Conservation (phyloP, 1,140 invertebrate genomes). For the Palaemon carinicauda region DNA sequence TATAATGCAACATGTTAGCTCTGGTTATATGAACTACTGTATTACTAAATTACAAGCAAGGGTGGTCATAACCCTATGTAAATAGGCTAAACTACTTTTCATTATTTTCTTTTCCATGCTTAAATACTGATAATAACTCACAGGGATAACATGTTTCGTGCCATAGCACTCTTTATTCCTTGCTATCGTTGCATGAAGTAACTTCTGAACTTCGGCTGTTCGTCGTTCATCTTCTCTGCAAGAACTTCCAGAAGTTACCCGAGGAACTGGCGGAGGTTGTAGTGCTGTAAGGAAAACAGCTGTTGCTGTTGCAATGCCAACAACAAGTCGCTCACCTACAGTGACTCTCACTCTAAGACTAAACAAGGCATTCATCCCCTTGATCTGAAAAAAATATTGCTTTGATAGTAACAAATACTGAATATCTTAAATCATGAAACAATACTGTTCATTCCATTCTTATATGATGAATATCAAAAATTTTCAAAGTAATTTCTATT, state of each 20-base stretch:
- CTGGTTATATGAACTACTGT: too few relatives aligned
- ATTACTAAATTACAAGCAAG: too few relatives aligned
- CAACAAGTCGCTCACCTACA: conserved; percentile 86
- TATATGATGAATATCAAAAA: too few relatives aligned
- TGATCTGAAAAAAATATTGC: conserved; percentile 65
- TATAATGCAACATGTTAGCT: too few relatives aligned
- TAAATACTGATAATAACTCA: neutral
- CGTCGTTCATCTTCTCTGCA: conserved; percentile 49
- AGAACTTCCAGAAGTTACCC: conserved; percentile 41
- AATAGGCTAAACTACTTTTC: neutral
- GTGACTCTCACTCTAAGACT: conserved; percentile 74
- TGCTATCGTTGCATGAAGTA: conserved; percentile 74
- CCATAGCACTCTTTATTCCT: conserved; percentile 76
- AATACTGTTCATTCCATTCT: neutral
- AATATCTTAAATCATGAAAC: neutral
- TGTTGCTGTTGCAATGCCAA: conserved; percentile 88
- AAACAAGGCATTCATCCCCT: conserved; percentile 94
- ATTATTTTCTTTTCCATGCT: neutral
- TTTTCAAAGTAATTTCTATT: too few relatives aligned
- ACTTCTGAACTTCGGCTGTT: conserved; percentile 71
- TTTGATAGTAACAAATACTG: neutral
- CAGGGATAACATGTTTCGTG: conserved; percentile 66
- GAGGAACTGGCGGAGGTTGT: conserved; percentile 74
- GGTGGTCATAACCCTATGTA: too few relatives aligned
- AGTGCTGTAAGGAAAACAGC: conserved; percentile 79